Evolutionary conservation across 2,113 vertebrate species (phyloP), one percentile per base, ranked within the genome.

Genomic region (Pomatostomus ruficeps): DNA sequence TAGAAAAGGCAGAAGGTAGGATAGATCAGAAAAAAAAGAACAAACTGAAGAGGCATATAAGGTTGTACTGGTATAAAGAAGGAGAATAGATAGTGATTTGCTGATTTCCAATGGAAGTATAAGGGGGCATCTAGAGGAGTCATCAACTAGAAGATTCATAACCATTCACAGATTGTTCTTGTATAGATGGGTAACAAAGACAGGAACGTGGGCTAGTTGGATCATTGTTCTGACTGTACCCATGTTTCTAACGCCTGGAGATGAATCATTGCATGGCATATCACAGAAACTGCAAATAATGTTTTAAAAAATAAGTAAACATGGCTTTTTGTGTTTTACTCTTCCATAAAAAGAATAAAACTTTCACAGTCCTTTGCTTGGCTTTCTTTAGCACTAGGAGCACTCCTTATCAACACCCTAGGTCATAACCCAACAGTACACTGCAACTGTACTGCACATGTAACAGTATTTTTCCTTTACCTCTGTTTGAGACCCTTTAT

Each of bases 401-500:
- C 2, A 19, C 14, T 65, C 40, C 49, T 85, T 21, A 68, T 21
- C 61, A 76, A 40, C 35, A 21, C 11, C 14, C 22, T 51, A 54
- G 5, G 20, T 46, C 21, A 70, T 28, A 83, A 61, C 23, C 13
- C 84, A 85, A 66, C 5, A 68, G 38, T 9, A 65, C 8, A 42
- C 11, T 57, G 43, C 42, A 1, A 75, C n/a, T 38, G 6, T 18
- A 72, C 1, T 35, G 26, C 26, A 42, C 7, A n/a, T 33, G 6
- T 18, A 86, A 63, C 12, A 42, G 22, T 25, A 18, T 55, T 81
- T 29, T 66, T 84, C 45, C 78, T 33, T 97, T 98, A 99, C 99
- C 98, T 99, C 98, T 70, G 98, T 98, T 76, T 98, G 98, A 88
- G 97, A 97, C 23, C 93, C 81, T 98, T 99, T 99, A 91, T 94